A percentile compares a stretch with the other conserved stretches of the same genome.
Conservation (phyloP, 2,113 vertebrate species). For the Ailurus styani region DNA sequence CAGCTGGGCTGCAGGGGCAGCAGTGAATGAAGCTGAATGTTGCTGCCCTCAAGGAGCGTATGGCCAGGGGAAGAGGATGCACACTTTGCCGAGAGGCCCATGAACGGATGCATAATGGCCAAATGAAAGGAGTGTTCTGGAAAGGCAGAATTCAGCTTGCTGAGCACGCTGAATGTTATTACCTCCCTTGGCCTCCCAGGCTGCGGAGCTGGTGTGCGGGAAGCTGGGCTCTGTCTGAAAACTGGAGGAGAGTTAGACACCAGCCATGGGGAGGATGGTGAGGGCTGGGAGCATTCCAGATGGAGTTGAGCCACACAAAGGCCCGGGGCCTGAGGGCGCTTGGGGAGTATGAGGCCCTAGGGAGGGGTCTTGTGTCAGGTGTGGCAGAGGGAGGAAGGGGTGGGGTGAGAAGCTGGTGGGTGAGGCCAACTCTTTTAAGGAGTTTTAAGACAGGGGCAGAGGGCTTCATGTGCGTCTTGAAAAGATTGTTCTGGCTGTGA, state of each 20-base stretch:
- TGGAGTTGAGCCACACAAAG: background rate
- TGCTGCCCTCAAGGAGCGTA: background rate
- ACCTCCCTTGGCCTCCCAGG: background rate
- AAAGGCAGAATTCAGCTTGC: background rate
- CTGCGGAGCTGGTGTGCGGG: background rate
- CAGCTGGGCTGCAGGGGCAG: background rate
- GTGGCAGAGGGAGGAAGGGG: background rate
- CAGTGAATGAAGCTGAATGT: background rate
- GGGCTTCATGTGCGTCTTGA: background rate
- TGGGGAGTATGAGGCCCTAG: background rate
- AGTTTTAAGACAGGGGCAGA: background rate
- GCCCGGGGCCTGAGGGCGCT: background rate
- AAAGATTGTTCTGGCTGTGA: background rate
- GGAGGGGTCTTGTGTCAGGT: background rate
- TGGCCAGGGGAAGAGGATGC: background rate
- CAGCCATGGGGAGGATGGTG: rapidly evolving
- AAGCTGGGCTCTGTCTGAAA: background rate
- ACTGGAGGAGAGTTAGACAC: background rate
- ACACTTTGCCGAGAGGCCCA: background rate
- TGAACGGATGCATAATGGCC: background rate
- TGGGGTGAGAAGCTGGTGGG: background rate
- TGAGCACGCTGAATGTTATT: rapidly evolving
- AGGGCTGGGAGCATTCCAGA: background rate
- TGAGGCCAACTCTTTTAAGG: background rate
- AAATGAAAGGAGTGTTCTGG: rapidly evolving